phyloP scores from a whole-genome alignment of 2,113 vertebrate species.

The Muscicapa adusta region DNA sequence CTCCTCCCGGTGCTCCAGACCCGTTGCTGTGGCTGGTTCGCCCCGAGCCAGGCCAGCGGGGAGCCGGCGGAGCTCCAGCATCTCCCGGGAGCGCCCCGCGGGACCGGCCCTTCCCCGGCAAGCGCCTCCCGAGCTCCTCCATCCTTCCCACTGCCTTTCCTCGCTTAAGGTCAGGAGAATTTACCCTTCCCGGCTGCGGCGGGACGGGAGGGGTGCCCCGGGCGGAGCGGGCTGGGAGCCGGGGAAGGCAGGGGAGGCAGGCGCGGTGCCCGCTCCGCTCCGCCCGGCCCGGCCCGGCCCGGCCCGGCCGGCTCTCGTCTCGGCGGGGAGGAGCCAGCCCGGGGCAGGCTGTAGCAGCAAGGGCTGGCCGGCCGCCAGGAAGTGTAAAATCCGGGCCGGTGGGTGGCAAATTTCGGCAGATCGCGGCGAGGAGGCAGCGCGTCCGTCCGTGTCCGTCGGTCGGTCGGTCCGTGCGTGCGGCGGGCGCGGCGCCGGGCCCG shows the following conservation, averaged over 20 bases:
- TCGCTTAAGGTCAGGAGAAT: not conserved
- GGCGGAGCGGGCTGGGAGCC: not conserved
- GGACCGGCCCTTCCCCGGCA: not conserved
- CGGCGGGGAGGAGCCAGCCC: slow-evolving; percentile 22
- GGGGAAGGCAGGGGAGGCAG: not conserved
- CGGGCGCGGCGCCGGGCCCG: not conserved
- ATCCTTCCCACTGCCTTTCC: not conserved
- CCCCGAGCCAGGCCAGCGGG: not conserved
- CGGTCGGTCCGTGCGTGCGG: not conserved
- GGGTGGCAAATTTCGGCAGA: not conserved
- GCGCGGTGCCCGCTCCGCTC: not conserved
- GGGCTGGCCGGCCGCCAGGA: not conserved
- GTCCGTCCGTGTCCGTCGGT: not conserved
- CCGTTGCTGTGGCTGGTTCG: not conserved
- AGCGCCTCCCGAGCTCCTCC: not conserved
- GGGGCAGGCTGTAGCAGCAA: not conserved
- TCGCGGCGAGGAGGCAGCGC: not conserved
- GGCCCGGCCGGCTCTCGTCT: not conserved
- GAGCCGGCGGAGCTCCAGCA: not conserved
- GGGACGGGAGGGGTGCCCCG: not conserved
- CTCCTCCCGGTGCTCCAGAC: not conserved
- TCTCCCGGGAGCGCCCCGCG: not conserved
- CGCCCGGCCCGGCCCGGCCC: not conserved
- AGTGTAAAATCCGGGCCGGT: not conserved
- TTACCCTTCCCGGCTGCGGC: not conserved